Percentiles rank a stretch among this genome's conserved stretches.
These are phyloP conservation scores for Cydia strobilella DNA, from an alignment of 1,140 invertebrate species.

Conservation along the genomic window DNA sequence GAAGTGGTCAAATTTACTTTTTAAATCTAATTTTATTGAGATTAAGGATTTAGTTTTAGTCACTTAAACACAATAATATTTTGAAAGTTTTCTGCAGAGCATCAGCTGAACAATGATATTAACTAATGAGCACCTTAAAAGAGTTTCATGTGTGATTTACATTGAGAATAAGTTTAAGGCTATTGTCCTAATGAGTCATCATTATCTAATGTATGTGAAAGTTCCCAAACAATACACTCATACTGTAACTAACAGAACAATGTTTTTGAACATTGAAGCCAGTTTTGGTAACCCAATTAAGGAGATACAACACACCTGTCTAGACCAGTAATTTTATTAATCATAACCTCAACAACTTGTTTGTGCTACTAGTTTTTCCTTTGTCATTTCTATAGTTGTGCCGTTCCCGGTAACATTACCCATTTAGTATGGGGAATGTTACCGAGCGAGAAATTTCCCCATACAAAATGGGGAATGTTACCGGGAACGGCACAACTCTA, in stretches of 20 bases:
- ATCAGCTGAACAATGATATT: not conserved
- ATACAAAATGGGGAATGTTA: too few species aligned
- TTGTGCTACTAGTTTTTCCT: conserved; percentile 10
- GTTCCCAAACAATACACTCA: conserved; percentile 6
- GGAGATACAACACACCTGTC: not conserved
- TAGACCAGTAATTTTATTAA: not conserved
- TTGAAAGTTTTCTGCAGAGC: too few species aligned
- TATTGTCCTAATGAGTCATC: conserved; percentile 21
- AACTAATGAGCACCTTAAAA: not conserved
- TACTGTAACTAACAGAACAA: not conserved
- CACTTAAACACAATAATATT: too few species aligned
- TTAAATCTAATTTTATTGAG: not conserved
- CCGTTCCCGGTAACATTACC: too few species aligned
- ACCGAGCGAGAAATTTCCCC: too few species aligned
- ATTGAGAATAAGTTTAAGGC: conserved; percentile 1
- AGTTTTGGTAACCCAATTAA: conserved; percentile 29
- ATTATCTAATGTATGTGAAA: conserved; percentile 22
- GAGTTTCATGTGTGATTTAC: not conserved
- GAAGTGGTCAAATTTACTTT: too few species aligned
- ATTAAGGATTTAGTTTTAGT: too few species aligned
- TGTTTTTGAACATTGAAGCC: not conserved
- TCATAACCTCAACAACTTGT: conserved; percentile 22
- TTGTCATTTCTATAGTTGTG: too few species aligned
- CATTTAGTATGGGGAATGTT: too few species aligned
- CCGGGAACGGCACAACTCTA: too few species aligned